phyloP scores from a whole-genome alignment of 2,888 invertebrate species.

The Sminthurinus aureus region DNA sequence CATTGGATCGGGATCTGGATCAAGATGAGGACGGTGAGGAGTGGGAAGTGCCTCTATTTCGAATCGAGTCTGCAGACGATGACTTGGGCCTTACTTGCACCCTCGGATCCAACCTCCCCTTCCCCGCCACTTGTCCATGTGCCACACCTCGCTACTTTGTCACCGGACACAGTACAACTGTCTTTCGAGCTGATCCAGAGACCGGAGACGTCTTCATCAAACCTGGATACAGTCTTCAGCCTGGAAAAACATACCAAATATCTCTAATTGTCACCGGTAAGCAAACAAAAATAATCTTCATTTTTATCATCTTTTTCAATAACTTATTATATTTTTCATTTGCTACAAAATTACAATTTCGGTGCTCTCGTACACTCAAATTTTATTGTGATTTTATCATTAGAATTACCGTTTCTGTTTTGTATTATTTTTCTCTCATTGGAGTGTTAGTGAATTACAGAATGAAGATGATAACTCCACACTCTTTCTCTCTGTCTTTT shows the following conservation, averaged over 20 bases:
- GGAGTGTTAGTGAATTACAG: too few relatives aligned
- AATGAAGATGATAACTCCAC: too few relatives aligned
- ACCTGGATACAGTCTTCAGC: slow-evolving; percentile 53
- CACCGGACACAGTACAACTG: slow-evolving; percentile 43
- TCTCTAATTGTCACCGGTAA: slow-evolving; percentile 58
- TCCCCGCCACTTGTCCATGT: slow-evolving; percentile 61
- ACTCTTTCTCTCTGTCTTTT: too few relatives aligned
- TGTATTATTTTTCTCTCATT: too few relatives aligned
- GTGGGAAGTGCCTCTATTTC: slow-evolving; percentile 55
- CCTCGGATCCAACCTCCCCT: slow-evolving; percentile 60
- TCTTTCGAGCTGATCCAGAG: slow-evolving; percentile 59
- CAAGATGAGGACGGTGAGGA: background rate
- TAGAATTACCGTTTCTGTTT: too few relatives aligned
- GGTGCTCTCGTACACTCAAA: too few relatives aligned
- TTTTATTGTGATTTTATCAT: too few relatives aligned
- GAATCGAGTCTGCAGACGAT: slow-evolving; percentile 55
- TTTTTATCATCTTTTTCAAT: background rate
- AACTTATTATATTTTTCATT: background rate
- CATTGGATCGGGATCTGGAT: too few relatives aligned
- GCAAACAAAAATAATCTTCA: background rate
- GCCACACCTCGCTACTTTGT: slow-evolving; percentile 60
- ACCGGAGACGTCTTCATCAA: slow-evolving; percentile 60
- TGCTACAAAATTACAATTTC: background rate
- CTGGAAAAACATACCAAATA: slow-evolving; percentile 55
- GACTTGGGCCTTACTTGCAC: slow-evolving; percentile 61